Conservation (phyloP, 1,140 invertebrate species). For the Drosophila micromelanica region DNA sequence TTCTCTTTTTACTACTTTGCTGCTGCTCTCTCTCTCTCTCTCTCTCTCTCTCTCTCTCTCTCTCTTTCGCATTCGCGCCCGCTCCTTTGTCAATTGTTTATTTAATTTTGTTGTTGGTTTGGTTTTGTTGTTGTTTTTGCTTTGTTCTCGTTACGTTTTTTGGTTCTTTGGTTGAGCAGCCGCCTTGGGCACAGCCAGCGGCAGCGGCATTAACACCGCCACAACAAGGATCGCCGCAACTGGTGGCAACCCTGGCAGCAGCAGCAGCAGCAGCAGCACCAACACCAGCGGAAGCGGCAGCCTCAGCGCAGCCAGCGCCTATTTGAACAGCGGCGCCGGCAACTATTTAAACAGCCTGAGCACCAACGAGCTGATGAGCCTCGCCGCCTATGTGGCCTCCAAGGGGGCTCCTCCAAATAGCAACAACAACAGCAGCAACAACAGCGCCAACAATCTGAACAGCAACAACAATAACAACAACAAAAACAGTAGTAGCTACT, state of each 20-base stretch:
- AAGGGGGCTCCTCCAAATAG: constrained; percentile 48
- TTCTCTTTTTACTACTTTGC: constrained; percentile 30
- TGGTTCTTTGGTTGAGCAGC: constrained; percentile 18
- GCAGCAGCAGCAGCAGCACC: constrained; percentile 16
- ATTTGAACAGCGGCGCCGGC: constrained; percentile 58
- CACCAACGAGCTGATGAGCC: constrained; percentile 76
- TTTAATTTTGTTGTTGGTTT: constrained; percentile 13
- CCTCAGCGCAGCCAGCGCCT: constrained; percentile 54
- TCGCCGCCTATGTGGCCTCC: constrained; percentile 75
- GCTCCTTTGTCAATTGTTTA: constrained; percentile 2
- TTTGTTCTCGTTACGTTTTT: constrained; percentile 16
- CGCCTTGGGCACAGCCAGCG: constrained; percentile 37
- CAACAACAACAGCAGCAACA: constrained; percentile 22
- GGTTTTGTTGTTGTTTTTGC: constrained; percentile 17
- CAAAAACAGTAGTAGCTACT: constrained; percentile 19
- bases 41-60: neutral
- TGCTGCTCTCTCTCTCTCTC: neutral
- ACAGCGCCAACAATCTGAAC: constrained; percentile 6
- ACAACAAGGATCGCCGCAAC: constrained; percentile 29
- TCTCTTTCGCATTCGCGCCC: neutral
- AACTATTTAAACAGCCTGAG: constrained; percentile 72
- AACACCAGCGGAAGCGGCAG: constrained; percentile 9
- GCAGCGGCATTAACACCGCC: constrained; percentile 29
- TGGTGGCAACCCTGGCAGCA: constrained; percentile 29
- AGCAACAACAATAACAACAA: constrained; percentile 26